Base-by-base conservation (phyloP, 2,113 vertebrate genomes). In the Solea solea region DNA sequence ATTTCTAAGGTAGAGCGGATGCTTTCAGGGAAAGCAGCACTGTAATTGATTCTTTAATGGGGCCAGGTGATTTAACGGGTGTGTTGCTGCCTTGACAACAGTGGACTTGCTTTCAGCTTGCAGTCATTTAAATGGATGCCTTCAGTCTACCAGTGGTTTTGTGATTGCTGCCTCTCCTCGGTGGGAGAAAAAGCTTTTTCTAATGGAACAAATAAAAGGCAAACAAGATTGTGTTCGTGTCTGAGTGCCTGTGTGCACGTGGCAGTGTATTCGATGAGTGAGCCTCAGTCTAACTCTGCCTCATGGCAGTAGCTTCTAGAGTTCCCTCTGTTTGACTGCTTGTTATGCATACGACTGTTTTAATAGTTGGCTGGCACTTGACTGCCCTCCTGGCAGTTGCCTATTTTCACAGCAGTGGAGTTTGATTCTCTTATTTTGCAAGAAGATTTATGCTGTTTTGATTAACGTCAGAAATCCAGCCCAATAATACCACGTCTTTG, bases 31-130 rank as follows among this genome's bases (percentile, higher is more conserved):
- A 96, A 93, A 92, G 92, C 92, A 80, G 93, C 91, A 83, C 94
- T 90, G 93, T 95, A 95, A 97, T 98, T 97, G 96, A 97, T 97
- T 97, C 94, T 96, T 93, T 97, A 97, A 97, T 95, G 94, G 95
- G 93, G 95, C 93, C 93, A 95, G 95, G 93, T 96, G 95, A 96
- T 97, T 97, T 95, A 95, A 94, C 93, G 94, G 93, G 93, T 90
- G 87, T 90, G 87, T 93, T 14, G 86, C 89, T 91, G 91, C 91
- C 88, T 89, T 90, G 94, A 95, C 93, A 95, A 95, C 93, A 93
- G 93, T 90, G 94, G 74, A 91, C 93, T 93, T 93, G 92, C 95
- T 94, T 90, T 93, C 92, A 95, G 93, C 92, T 63, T 63, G 90
- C 87, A 61, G 80, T 88, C 67, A 89, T 92, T 93, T 95, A 94